Conservation (phyloP, 1,140 invertebrate genomes). For the Nebria ingens region DNA sequence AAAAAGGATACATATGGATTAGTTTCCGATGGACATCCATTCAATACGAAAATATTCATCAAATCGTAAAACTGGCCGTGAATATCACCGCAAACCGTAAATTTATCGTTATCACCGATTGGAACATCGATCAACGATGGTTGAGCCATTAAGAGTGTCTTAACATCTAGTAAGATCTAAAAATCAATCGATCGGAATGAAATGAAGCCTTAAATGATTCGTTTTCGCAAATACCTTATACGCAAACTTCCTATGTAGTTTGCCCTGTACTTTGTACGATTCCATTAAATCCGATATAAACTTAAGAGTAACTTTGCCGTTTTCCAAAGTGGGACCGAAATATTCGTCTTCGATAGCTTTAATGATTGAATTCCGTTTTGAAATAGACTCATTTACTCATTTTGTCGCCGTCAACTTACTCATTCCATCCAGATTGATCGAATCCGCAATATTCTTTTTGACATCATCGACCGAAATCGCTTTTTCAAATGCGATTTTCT, state of each 20-base stretch:
- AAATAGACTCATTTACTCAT: neutral
- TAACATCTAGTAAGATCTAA: conserved; percentile 87
- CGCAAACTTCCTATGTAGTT: conserved; percentile 93
- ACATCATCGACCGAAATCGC: conserved; percentile 91
- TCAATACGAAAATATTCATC: conserved; percentile 95
- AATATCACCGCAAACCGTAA: conserved; percentile 99
- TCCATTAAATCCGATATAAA: conserved; percentile 83
- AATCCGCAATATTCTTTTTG: conserved; percentile 75
- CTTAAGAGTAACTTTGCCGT: conserved; percentile 75
- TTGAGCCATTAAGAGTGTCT: conserved; percentile 71
- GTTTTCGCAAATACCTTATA: conserved; percentile 67
- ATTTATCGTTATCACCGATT: conserved; percentile 81
- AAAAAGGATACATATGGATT: conserved; percentile 86
- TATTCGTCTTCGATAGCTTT: conserved; percentile 92
- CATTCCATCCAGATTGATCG: conserved; percentile 82
- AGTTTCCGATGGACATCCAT: conserved; percentile 85
- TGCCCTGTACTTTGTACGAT: conserved; percentile 85
- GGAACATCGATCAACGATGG: conserved; percentile 84
- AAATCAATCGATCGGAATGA: conserved; percentile 25
- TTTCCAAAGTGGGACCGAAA: conserved; percentile 78
- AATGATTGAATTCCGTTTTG: conserved; percentile 22
- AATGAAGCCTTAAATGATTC: no score
- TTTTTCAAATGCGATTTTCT: conserved; percentile 90
- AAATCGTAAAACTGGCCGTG: conserved; percentile 99
- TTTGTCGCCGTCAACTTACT: conserved; percentile 47